Base-by-base conservation (phyloP, 2,113 vertebrate species). In the Lycocorax pyrrhopterus region DNA sequence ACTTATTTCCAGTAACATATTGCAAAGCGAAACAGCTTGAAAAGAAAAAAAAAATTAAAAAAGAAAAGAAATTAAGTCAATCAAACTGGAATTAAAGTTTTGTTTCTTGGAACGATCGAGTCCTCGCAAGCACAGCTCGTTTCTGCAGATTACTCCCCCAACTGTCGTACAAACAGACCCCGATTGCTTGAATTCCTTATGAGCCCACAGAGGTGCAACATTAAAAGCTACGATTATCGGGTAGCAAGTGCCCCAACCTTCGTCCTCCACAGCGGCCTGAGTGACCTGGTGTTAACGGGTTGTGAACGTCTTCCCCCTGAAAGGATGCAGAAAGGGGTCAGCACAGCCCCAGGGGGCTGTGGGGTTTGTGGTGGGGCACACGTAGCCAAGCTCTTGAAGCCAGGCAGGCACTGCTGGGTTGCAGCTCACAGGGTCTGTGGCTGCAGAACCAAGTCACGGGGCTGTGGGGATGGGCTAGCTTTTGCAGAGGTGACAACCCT, bases 251-350 rank as follows among this genome's bases (percentile, higher is more conserved):
- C 97, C 97, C 93, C 96, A 92, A 92, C 95, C 96, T 97, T 97
- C 80, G 4, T 83, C 89, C 88, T 96, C 92, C 94, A 75, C 64
- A 11, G 83, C 64, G 55, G 78, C 94, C 90, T 96, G 79, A 44
- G 90, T 53, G 85, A 74, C 78, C 96, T 5, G 39, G 93, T 0
- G 4, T 97, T 98, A 99, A 97, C 99, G 99, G 95, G 98, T 97
- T 74, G 98, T 97, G 97, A 99, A 99, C 0, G 99, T 99, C 98
- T 99, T 99, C 95, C 99, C 99, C 98, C 99, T 99, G 96, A 62
- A 97, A 89, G 80, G 89, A 97, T 59, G 75, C n/a, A 64, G 73
- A 84, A 51, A 78, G 23, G 21, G 32, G 72, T 97, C 80, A 96
- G 94, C 27, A 21, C 1, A 8, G 81, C 26, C n/a, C 17, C 2